phyloP scores from a whole-genome alignment of 2,113 vertebrate genomes.

The Neolamprologus longior region DNA sequence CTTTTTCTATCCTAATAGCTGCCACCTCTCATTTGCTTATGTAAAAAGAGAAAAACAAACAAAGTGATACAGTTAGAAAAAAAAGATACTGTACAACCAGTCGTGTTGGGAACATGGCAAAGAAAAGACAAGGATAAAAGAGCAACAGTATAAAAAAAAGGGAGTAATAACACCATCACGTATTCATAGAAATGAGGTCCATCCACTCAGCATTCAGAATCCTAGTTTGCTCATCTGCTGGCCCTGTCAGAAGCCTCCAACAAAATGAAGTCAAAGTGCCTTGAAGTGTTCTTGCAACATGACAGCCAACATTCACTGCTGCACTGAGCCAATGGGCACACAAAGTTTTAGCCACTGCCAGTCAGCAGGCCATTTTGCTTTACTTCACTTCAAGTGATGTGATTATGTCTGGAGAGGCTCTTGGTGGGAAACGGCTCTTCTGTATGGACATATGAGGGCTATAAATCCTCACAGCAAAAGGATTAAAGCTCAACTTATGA shows the following conservation, averaged over 20 bases:
- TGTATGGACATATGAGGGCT: slow-evolving; percentile 24
- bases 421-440: slow-evolving; percentile 19
- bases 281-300: slow-evolving; percentile 1
- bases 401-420: slow-evolving; percentile 50
- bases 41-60: neutral
- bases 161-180: neutral
- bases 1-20: slow-evolving; percentile 9
- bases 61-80: neutral
- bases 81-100: neutral
- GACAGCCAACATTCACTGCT: slow-evolving; percentile 5
- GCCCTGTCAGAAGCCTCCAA: neutral
- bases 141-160: neutral
- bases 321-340: slow-evolving; percentile 12
- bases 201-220: neutral
- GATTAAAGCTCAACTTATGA: slow-evolving; percentile 47
- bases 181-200: neutral
- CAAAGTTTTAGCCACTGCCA: slow-evolving; percentile 18
- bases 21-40: slow-evolving; percentile 9
- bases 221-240: neutral
- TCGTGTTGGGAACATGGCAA: neutral
- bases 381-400: slow-evolving; percentile 33
- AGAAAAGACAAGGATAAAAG: neutral
- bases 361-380: slow-evolving; percentile 37
- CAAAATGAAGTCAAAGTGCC: slow-evolving; percentile 4
- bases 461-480: slow-evolving; percentile 38